Evolutionary conservation across 2,888 invertebrate species (phyloP).

Genomic region (Drosophila helvetica): DNA sequence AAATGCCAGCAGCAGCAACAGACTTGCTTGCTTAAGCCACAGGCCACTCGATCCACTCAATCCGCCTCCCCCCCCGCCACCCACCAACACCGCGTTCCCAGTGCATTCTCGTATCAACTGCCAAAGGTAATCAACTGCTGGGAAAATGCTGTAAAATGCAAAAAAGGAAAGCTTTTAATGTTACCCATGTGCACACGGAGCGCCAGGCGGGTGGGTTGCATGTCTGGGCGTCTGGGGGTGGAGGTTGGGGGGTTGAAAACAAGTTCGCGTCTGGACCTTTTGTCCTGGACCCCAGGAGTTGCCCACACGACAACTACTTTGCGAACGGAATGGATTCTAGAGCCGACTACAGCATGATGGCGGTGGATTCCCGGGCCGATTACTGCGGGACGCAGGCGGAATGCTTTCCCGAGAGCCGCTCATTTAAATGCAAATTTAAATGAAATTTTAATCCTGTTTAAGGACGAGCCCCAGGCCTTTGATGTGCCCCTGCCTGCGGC

Average conservation of each 20-base stretch:
- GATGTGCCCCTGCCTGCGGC: conserved; percentile 51
- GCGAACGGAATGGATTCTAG: conserved; percentile 28
- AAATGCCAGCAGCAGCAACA: conserved; percentile 56
- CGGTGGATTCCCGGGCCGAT: too few species aligned
- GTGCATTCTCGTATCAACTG: conserved; percentile 56
- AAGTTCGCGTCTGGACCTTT: conserved; percentile 39
- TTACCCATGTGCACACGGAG: conserved; percentile 60
- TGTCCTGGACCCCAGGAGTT: conserved; percentile 30
- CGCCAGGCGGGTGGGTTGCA: neutral
- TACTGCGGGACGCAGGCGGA: conserved; percentile 11
- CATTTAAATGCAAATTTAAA: conserved; percentile 83
- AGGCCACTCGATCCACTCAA: neutral
- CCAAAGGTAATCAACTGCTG: conserved; percentile 74
- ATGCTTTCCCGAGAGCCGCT: conserved; percentile 52
- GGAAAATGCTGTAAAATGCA: conserved; percentile 25
- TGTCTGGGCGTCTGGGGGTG: conserved; percentile 43
- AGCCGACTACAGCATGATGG: neutral
- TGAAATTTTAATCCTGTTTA: conserved; percentile 82
- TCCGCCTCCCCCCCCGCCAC: neutral
- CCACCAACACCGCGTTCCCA: neutral
- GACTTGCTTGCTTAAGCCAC: conserved; percentile 50
- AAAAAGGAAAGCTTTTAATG: conserved; percentile 58
- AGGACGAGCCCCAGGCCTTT: conserved; percentile 63
- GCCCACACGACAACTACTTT: neutral
- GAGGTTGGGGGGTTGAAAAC: neutral